Evolutionary conservation across 2,113 vertebrate genomes (phyloP).

Genomic region (Pungitius pungitius): DNA sequence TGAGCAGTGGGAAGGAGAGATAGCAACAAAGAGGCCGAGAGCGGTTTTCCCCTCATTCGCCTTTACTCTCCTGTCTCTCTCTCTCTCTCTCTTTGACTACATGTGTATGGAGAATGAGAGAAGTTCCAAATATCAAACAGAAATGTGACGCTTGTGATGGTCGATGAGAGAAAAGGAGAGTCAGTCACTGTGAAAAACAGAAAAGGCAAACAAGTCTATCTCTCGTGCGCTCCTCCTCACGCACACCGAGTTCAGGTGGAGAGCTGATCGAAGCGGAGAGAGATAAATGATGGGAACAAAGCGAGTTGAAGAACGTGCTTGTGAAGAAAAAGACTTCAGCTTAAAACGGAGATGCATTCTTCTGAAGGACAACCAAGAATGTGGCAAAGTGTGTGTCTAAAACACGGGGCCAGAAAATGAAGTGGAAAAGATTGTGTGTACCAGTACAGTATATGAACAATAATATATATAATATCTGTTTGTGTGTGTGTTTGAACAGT

Average conservation of each 20-base stretch:
- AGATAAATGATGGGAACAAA: conserved; percentile 23
- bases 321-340: conserved; percentile 8
- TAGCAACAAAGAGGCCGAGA: conserved; percentile 67
- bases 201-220: not conserved
- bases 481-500: not conserved
- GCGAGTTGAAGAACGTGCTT: conserved; percentile 5
- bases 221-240: not conserved
- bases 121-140: conserved; percentile 30
- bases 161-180: conserved; percentile 2
- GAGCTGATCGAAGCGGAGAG: conserved; percentile 4
- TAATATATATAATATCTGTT: not conserved
- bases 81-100: not conserved
- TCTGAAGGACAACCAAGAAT: not conserved
- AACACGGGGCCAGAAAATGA: not conserved
- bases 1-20: conserved; percentile 59
- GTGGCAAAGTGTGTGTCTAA: not conserved
- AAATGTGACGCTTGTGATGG: not conserved
- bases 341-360: not conserved
- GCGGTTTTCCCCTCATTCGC: conserved; percentile 31
- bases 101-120: conserved; percentile 16
- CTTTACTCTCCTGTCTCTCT: conserved; percentile 31
- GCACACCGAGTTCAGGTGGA: conserved; percentile 7
- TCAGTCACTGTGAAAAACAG: not conserved
- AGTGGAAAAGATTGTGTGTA: not conserved
- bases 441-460: not conserved